Evolutionary conservation across 2,113 vertebrate species (phyloP).

Genomic region (Nycticorax nycticorax): DNA sequence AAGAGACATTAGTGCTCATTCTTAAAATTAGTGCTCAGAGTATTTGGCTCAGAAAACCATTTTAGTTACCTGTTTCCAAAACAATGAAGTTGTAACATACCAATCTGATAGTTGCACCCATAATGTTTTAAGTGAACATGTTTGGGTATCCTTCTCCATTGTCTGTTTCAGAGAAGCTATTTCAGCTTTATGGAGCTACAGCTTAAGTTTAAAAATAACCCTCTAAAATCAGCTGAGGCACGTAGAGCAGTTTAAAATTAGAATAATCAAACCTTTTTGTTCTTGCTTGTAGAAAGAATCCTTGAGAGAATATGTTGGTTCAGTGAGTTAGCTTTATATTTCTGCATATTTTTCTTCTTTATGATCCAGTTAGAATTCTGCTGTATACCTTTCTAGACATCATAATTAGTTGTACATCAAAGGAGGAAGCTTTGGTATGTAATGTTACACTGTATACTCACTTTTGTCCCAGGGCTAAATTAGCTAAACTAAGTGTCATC

Average conservation of each 20-base stretch:
- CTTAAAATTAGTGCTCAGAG: neutral
- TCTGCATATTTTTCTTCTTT: slow-evolving; percentile 21
- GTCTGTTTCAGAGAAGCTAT: neutral
- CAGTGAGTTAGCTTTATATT: neutral
- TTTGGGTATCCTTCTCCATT: neutral
- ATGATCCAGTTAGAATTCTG: slow-evolving; percentile 14
- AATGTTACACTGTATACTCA: neutral
- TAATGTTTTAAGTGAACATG: rapidly evolving
- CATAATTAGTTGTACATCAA: neutral
- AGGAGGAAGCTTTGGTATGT: slow-evolving; percentile 22
- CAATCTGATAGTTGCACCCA: neutral
- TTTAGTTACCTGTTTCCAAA: neutral
- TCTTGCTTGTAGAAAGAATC: neutral
- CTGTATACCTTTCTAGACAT: neutral
- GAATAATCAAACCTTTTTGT: neutral
- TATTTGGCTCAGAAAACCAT: neutral
- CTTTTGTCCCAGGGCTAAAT: slow-evolving; percentile 44
- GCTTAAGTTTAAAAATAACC: neutral
- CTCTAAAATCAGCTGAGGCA: neutral
- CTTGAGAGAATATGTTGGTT: neutral
- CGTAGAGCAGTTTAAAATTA: neutral
- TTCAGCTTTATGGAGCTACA: neutral
- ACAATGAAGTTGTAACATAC: neutral
- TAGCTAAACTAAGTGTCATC: slow-evolving; percentile 26
- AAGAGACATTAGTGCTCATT: neutral